Evolutionary conservation across 2,113 vertebrate species (phyloP).

Genomic region (Leuciscus idus): DNA sequence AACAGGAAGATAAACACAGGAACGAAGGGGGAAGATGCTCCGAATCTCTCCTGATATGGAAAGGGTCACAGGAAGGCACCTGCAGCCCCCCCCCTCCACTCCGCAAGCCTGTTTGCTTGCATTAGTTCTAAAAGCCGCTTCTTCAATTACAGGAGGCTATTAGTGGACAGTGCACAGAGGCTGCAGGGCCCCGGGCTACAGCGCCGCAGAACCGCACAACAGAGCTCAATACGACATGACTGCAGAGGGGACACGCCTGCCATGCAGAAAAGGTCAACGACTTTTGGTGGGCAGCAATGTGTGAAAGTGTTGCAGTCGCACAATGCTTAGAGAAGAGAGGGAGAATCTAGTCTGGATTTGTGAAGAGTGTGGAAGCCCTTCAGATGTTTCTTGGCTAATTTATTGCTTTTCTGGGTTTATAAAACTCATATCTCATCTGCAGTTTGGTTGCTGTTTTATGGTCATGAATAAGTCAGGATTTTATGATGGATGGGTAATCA

Average conservation of each 20-base stretch:
- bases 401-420: background rate
- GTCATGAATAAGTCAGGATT: background rate
- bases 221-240: slow-evolving; percentile 78
- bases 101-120: slow-evolving; percentile 63
- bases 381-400: background rate
- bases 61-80: slow-evolving; percentile 60
- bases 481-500: slow-evolving; percentile 6
- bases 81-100: slow-evolving; percentile 45
- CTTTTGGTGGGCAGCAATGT: slow-evolving; percentile 74
- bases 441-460: background rate
- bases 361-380: background rate
- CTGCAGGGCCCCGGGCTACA: slow-evolving; percentile 67
- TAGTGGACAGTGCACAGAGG: slow-evolving; percentile 74
- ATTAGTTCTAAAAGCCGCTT: slow-evolving; percentile 71
- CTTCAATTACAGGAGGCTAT: slow-evolving; percentile 76
- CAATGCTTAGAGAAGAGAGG: slow-evolving; percentile 56
- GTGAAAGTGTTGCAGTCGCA: slow-evolving; percentile 69
- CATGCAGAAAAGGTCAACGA: slow-evolving; percentile 77
- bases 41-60: slow-evolving; percentile 58
- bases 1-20: slow-evolving; percentile 74
- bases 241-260: slow-evolving; percentile 71
- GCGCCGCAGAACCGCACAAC: slow-evolving; percentile 69
- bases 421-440: background rate
- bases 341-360: slow-evolving; percentile 6
- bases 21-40: slow-evolving; percentile 56